Conservation (phyloP, 2,888 invertebrate species). For the Agrochola lota region DNA sequence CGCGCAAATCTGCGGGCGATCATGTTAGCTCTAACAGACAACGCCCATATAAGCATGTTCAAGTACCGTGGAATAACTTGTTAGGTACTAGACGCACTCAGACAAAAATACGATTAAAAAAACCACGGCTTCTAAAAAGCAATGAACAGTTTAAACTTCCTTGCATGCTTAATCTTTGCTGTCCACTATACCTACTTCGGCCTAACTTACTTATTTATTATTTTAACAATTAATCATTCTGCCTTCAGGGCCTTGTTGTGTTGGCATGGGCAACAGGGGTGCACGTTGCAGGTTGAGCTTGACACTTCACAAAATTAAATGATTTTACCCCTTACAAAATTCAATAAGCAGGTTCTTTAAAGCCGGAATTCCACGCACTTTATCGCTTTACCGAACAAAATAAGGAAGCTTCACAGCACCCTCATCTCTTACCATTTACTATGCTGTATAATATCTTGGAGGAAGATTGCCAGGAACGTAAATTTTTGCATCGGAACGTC, state of each 20-base stretch:
- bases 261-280: constrained; percentile 5
- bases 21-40: no score
- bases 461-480: constrained; percentile 64
- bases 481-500: constrained; percentile 75
- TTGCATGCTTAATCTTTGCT: background rate
- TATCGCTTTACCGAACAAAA: constrained; percentile 14
- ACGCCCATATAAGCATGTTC: no score
- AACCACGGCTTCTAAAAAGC: background rate
- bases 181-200: background rate
- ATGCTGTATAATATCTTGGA: constrained; percentile 54
- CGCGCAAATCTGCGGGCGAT: no score
- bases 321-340: constrained; percentile 16
- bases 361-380: constrained; percentile 12
- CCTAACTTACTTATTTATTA: background rate
- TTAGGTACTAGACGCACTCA: no score
- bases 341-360: constrained; percentile 13
- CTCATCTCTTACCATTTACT: constrained; percentile 44
- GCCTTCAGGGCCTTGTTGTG: background rate
- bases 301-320: constrained; percentile 23
- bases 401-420: constrained; percentile 16
- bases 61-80: background rate
- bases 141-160: background rate
- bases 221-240: constrained; percentile 25
- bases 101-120: background rate
- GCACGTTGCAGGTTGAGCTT: constrained; percentile 19